phyloP scores from a whole-genome alignment of 2,113 vertebrate species.

The Xenotilapia leptura region DNA sequence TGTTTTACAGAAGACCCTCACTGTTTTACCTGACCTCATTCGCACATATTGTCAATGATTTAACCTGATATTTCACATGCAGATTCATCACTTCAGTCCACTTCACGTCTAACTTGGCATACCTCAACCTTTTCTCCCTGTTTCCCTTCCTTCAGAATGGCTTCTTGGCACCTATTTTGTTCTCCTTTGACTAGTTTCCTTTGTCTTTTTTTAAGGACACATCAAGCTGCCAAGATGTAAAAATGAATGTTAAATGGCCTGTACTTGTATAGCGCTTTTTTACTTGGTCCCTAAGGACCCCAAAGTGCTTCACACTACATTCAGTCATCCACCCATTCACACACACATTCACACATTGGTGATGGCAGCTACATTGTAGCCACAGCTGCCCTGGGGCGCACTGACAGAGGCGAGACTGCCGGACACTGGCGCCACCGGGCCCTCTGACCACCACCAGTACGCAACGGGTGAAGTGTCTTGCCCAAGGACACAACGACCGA shows the following conservation, averaged over 20 bases:
- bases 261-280: background rate
- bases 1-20: background rate
- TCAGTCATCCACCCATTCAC: background rate
- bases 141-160: background rate
- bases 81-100: background rate
- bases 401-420: background rate
- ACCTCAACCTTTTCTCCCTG: background rate
- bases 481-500: rapidly evolving
- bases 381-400: rapidly evolving
- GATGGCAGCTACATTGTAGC: background rate
- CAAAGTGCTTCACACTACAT: background rate
- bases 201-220: background rate
- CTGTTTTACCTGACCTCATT: background rate
- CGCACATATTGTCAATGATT: background rate
- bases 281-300: too few species aligned
- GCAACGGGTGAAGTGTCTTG: background rate
- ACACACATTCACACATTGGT: background rate
- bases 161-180: background rate
- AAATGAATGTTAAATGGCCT: background rate
- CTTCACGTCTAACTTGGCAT: background rate
- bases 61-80: background rate
- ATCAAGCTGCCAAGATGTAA: background rate
- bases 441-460: background rate
- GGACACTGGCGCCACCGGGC: background rate
- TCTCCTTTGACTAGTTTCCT: background rate